Conservation (phyloP, 37 sponge, comb jelly and placozoan species). For the Ephydatia muelleri region DNA sequence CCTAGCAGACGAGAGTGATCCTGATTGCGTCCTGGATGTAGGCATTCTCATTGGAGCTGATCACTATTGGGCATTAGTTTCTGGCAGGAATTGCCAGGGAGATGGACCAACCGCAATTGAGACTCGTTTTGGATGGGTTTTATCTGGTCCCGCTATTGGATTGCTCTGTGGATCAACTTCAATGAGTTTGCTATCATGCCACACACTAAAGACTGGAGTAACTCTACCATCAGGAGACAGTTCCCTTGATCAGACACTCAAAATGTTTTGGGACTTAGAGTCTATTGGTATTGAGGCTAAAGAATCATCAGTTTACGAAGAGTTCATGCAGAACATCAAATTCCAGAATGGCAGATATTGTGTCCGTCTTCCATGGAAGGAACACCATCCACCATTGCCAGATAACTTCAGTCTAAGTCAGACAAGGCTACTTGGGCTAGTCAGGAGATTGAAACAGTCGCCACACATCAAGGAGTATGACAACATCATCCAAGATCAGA, state of each 20-base stretch:
- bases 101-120: slow-evolving; percentile 31
- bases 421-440: too few species aligned
- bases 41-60: slow-evolving; percentile 33
- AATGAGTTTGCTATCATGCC: slow-evolving; percentile 13
- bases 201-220: slow-evolving; percentile 1
- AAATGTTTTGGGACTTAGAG: slow-evolving; percentile 57
- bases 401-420: slow-evolving; percentile 51
- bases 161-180: background rate
- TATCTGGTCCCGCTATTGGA: slow-evolving; percentile 36
- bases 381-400: slow-evolving; percentile 28
- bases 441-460: too few species aligned
- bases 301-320: slow-evolving; percentile 9
- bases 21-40: background rate
- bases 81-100: slow-evolving; percentile 12
- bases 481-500: too few species aligned
- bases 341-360: slow-evolving; percentile 9
- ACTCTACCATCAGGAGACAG: background rate
- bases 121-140: slow-evolving; percentile 54
- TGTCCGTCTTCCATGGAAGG: slow-evolving; percentile 42
- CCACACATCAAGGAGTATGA: too few species aligned
- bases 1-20: slow-evolving; percentile 21
- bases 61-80: slow-evolving; percentile 34
- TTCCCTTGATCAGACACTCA: slow-evolving; percentile 13
- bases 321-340: slow-evolving; percentile 2
- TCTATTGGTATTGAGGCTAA: slow-evolving; percentile 23